Evolutionary conservation across 2,113 vertebrate genomes (phyloP), one percentile per base, ranked within the genome.

Genomic region (Anser brachyrhynchus): DNA sequence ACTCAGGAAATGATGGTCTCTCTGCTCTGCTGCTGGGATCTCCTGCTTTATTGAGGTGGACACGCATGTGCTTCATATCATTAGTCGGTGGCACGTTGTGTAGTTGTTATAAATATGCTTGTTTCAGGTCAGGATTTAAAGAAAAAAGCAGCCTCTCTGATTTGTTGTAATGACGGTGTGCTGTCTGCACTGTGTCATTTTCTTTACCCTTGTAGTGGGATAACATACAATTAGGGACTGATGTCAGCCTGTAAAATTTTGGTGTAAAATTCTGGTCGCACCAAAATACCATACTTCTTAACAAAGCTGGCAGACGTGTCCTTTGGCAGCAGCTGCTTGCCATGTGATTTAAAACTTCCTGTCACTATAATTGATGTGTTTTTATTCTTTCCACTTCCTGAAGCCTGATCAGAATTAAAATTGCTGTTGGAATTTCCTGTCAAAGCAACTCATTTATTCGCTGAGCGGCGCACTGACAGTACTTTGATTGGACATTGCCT

Each of bases 391-490:
- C 98, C 98, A 98, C 98, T 99, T 99, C 99, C 98, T 98, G 98
- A 98, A 98, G 98, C 98, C 98, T 98, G 98, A 99, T 98, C 98
- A 98, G 98, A 99, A 99, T 99, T 98, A 98, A 99, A 98, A 98
- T 98, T 98, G 98, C 98, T 97, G 97, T 98, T 99, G 99, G 99
- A 99, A 99, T 98, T 99, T 99, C 99, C 99, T 99, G 99, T 98
- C 98, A 99, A 98, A 98, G 98, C 98, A 98, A 98, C 98, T 98
- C 97, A 98, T 99, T 98, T 99, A 98, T 99, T 98, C 97, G 95
- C 98, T 92, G 97, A 97, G 98, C 96, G 89, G 97, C 97, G 95
- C 93, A 96, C 96, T 98, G 97, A 97, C 98, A 98, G 94, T 95
- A 89, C 97, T 98, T 98, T 98, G 98, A 98, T 98, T 98, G 98